A percentile compares a stretch with the other conserved stretches of the same genome.
Evolutionary conservation across 2,888 invertebrate genomes (phyloP).

Genomic region (Achlya flavicornis): DNA sequence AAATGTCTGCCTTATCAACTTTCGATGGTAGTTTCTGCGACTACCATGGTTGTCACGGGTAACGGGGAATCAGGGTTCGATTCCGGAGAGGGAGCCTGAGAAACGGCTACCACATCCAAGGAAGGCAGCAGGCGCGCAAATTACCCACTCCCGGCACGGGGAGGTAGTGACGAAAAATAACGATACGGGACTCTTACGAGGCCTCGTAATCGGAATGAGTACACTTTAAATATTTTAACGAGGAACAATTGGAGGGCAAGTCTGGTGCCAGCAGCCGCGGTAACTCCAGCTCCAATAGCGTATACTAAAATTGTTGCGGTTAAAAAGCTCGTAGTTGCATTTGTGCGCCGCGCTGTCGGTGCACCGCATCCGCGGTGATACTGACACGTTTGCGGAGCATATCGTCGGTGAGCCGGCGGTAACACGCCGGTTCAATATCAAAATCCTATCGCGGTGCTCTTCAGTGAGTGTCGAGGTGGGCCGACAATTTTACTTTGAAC

Average conservation of each 20-base stretch:
- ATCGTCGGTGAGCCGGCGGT: too few relatives aligned
- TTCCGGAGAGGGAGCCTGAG: constrained; percentile 89
- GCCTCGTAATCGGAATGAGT: constrained; percentile 83
- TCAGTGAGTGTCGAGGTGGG: too few relatives aligned
- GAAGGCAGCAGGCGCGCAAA: constrained; percentile 89
- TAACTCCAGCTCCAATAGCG: constrained; percentile 88
- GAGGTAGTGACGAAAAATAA: constrained; percentile 87
- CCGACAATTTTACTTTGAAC: too few relatives aligned
- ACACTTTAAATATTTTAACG: constrained; percentile 84
- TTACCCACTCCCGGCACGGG: constrained; percentile 45
- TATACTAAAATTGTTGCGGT: constrained; percentile 89
- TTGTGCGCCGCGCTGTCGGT: constrained; percentile 75
- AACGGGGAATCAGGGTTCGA: constrained; percentile 90
- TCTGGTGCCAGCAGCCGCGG: constrained; percentile 88
- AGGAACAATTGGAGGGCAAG: constrained; percentile 87
- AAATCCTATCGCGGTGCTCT: too few relatives aligned
- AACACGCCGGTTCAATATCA: too few relatives aligned
- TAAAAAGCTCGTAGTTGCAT: constrained; percentile 86
- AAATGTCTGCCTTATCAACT: constrained; percentile 88
- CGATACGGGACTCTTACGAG: constrained; percentile 84
- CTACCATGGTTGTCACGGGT: constrained; percentile 88
- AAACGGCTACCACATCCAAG: constrained; percentile 88
- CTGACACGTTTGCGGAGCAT: too few relatives aligned
- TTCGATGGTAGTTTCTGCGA: constrained; percentile 86
- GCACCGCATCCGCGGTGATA: too few relatives aligned